These are phyloP conservation scores for Hippolais icterina DNA, from an alignment of 2,113 vertebrate genomes.

Conservation along the genomic window DNA sequence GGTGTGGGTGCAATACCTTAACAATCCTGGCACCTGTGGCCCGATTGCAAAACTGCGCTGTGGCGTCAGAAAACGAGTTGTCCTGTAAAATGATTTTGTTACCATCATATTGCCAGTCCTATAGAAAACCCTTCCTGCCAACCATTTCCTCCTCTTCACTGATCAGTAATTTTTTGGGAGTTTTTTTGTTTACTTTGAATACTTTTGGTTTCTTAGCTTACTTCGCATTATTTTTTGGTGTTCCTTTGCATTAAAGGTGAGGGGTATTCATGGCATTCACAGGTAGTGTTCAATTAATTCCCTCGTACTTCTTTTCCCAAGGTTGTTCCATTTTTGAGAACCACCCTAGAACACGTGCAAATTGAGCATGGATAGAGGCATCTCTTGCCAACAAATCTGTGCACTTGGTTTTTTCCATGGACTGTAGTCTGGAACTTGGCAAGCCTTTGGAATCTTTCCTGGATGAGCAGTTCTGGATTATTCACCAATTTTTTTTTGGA, in stretches of 20 bases:
- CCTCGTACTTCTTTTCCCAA: neutral
- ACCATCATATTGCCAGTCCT: neutral
- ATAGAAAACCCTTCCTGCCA: neutral
- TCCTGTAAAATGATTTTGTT: neutral
- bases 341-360: neutral
- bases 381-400: neutral
- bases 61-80: neutral
- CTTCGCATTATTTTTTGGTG: neutral
- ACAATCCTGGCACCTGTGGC: neutral
- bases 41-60: fast-evolving
- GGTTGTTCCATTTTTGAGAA: neutral
- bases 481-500: neutral
- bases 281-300: neutral
- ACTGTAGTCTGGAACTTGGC: neutral
- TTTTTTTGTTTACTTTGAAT: neutral
- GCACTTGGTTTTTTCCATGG: neutral
- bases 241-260: neutral
- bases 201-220: neutral
- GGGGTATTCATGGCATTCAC: neutral
- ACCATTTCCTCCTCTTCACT: neutral
- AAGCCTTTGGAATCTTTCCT: slow-evolving; percentile 15
- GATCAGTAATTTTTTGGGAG: neutral
- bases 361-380: neutral
- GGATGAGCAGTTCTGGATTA: slow-evolving; percentile 8
- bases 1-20: neutral